Conservation (phyloP, 2,113 vertebrate species). For the Podilymbus podiceps region DNA sequence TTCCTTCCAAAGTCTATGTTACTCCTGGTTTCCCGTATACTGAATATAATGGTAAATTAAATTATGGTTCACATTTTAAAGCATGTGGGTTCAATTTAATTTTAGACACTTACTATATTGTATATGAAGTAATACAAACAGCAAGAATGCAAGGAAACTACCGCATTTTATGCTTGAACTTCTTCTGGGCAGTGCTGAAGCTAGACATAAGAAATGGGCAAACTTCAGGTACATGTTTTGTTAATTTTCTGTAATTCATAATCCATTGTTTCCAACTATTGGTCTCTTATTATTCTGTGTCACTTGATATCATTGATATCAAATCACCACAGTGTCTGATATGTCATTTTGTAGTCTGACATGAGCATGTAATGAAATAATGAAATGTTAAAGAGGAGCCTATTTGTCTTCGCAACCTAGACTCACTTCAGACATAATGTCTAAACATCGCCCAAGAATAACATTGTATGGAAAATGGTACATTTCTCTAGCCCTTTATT, state of each 20-base stretch:
- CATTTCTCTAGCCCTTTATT: neutral
- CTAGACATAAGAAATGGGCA: neutral
- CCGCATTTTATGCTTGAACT: neutral
- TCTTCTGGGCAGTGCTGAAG: neutral
- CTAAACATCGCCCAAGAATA: conserved; percentile 10
- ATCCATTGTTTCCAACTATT: neutral
- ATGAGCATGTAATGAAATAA: neutral
- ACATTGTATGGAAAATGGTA: neutral
- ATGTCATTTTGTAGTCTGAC: neutral
- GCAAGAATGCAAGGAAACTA: neutral
- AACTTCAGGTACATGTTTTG: neutral
- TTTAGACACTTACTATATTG: neutral
- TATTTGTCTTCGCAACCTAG: neutral
- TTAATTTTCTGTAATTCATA: neutral
- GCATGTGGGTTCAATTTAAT: neutral
- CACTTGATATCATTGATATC: neutral
- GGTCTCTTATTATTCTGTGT: neutral
- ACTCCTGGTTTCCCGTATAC: neutral
- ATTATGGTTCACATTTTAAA: neutral
- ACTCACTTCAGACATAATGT: neutral
- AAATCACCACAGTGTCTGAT: neutral
- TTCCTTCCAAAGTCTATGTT: neutral
- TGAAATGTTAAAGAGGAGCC: neutral
- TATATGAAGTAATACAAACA: neutral
- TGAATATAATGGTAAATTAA: neutral